Evolutionary conservation across 1,140 invertebrate species (phyloP).

Genomic region (Hestina assimilis): DNA sequence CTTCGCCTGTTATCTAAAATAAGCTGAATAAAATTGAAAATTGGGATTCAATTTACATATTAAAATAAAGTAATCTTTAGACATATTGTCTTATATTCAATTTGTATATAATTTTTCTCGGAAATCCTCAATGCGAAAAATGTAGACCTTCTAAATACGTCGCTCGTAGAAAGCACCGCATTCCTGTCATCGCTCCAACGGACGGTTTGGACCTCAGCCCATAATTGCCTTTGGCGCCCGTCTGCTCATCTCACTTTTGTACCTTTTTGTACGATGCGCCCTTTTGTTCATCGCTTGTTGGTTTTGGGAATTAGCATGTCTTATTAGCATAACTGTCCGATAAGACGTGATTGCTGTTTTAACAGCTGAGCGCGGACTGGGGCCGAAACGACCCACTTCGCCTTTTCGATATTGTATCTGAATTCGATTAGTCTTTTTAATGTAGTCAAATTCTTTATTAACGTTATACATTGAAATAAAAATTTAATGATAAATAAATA

Average conservation of each 20-base stretch:
- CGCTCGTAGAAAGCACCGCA: constrained; percentile 34
- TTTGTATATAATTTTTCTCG: constrained; percentile 23
- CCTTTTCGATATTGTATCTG: neutral
- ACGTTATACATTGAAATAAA: too few relatives aligned
- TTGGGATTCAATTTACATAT: too few relatives aligned
- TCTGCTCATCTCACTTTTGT: constrained; percentile 55
- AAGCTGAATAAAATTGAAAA: too few relatives aligned
- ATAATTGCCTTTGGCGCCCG: constrained; percentile 73
- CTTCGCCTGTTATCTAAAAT: too few relatives aligned
- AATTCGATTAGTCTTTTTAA: neutral
- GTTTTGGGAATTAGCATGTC: constrained; percentile 77
- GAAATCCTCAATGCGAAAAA: constrained; percentile 40
- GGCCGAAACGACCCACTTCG: neutral
- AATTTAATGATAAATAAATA: too few relatives aligned
- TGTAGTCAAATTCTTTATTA: too few relatives aligned
- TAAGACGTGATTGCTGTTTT: constrained; percentile 72
- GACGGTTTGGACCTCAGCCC: constrained; percentile 43
- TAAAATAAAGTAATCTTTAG: constrained; percentile 3
- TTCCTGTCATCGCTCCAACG: constrained; percentile 33
- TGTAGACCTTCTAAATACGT: constrained; percentile 50
- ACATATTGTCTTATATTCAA: neutral
- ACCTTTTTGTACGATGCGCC: constrained; percentile 53
- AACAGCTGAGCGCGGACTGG: constrained; percentile 42
- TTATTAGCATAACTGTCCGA: constrained; percentile 75
- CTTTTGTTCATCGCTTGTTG: constrained; percentile 70